Conservation (phyloP, 2,888 invertebrate species). For the Pristionchus arcanus region DNA sequence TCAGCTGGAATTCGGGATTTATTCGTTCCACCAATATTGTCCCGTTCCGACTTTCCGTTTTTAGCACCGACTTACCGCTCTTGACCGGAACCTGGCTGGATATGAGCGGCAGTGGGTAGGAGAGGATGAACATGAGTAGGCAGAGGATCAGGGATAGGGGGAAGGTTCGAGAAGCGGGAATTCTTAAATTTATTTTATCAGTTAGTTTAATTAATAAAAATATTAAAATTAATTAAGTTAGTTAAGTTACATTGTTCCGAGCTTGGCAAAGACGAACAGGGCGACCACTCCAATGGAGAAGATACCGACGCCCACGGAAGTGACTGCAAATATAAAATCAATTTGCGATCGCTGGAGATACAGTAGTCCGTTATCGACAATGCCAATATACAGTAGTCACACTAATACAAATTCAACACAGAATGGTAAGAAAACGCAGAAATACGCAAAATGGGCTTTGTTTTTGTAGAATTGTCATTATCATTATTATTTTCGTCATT, state of each 20-base stretch:
- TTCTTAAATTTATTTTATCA: not conserved
- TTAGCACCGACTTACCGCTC: not conserved
- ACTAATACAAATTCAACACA: too few relatives aligned
- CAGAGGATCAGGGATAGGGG: not conserved
- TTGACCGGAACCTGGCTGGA: not conserved
- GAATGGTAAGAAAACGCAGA: too few relatives aligned
- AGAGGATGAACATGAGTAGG: not conserved
- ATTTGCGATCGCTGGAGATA: not conserved
- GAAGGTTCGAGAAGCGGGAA: conserved; percentile 8
- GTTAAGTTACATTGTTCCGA: conserved; percentile 13
- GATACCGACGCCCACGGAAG: not conserved
- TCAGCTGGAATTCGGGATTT: not conserved
- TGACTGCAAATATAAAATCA: conserved; percentile 7
- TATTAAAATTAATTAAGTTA: not conserved
- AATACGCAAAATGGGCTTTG: too few relatives aligned
- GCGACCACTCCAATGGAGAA: conserved; percentile 14
- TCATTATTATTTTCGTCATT: too few relatives aligned
- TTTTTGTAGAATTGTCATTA: too few relatives aligned
- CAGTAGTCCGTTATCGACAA: not conserved
- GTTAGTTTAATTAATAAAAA: not conserved
- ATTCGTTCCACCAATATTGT: not conserved
- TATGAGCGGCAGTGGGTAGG: not conserved
- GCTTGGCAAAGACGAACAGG: conserved; percentile 13
- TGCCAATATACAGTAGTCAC: too few relatives aligned
- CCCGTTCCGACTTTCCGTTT: not conserved